Evolutionary conservation across 2,797 vertebrate species (phyloP).

Genomic region (Hippocampus kuda): DNA sequence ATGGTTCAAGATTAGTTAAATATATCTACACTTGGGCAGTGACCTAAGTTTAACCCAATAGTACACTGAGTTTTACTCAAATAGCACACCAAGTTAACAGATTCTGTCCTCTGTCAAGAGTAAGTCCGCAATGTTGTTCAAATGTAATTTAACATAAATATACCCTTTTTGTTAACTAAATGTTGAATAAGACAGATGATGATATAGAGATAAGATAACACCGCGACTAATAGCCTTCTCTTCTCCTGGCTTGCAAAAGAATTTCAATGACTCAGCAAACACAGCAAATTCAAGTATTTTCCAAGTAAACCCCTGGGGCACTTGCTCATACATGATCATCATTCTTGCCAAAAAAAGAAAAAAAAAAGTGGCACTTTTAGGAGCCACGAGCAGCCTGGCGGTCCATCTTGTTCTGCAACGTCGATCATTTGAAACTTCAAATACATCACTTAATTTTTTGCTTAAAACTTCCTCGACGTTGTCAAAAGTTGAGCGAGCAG

Average conservation of each 20-base stretch:
- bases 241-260: background rate
- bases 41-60: background rate
- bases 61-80: background rate
- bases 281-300: background rate
- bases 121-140: background rate
- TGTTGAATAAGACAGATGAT: background rate
- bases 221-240: background rate
- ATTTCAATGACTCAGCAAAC: slow-evolving; percentile 2
- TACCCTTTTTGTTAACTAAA: background rate
- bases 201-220: background rate
- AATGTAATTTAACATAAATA: background rate
- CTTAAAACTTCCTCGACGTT: background rate
- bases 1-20: slow-evolving; percentile 50
- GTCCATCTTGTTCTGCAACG: background rate
- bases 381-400: background rate
- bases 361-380: no score
- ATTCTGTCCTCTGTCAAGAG: background rate
- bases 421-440: background rate
- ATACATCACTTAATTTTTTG: background rate
- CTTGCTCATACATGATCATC: background rate
- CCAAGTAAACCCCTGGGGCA: background rate
- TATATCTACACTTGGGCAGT: slow-evolving; percentile 30
- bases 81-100: slow-evolving; percentile 4
- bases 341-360: background rate
- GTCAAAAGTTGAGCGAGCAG: background rate